Conservation (phyloP, 2,113 vertebrate genomes). For the Pseudopodoces humilis region DNA sequence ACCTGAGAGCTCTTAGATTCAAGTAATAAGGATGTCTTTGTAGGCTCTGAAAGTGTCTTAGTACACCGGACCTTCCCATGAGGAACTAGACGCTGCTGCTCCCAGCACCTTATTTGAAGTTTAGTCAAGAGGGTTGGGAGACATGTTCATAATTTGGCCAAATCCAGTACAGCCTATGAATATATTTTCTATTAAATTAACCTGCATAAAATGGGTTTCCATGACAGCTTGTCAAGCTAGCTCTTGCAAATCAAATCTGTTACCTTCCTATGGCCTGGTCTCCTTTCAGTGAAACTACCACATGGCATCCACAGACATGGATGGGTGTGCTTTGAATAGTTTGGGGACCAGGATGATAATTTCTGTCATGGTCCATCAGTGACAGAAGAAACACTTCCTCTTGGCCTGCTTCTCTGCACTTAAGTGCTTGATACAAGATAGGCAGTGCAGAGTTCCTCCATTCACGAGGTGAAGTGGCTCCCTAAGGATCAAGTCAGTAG, state of each 20-base stretch:
- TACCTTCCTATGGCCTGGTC: not conserved
- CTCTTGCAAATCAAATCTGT: not conserved
- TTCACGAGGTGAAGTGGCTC: fast-evolving
- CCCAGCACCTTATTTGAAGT: not conserved
- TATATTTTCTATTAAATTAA: not conserved
- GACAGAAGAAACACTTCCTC: not conserved
- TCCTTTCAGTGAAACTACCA: not conserved
- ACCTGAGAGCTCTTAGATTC: not conserved
- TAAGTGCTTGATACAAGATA: fast-evolving
- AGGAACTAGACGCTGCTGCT: not conserved
- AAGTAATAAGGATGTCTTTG: not conserved
- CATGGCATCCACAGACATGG: not conserved
- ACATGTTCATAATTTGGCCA: not conserved
- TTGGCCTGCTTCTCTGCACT: not conserved
- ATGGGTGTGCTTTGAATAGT: not conserved
- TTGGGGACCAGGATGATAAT: not conserved
- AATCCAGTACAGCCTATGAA: not conserved
- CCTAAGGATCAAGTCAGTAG: fast-evolving
- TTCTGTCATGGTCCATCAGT: not conserved
- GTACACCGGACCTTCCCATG: not conserved
- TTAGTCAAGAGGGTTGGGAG: not conserved
- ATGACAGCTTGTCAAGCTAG: not conserved
- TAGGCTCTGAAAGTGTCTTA: not conserved
- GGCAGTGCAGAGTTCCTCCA: fast-evolving
- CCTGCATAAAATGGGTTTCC: not conserved